phyloP scores from a whole-genome alignment of 2,113 vertebrate genomes.

The Silurus meridionalis region DNA sequence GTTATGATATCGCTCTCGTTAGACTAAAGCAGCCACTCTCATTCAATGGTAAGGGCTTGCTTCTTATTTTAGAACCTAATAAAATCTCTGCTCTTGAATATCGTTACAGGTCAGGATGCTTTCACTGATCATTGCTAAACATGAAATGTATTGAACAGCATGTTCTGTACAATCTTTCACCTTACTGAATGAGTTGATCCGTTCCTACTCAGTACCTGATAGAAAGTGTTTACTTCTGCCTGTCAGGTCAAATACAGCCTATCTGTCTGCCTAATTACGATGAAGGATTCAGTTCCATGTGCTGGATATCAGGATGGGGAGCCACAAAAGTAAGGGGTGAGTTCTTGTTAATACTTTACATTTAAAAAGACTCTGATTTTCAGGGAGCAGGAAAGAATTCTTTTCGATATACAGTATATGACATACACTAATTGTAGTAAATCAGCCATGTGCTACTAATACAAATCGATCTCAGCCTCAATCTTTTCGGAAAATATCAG shows the following conservation, averaged over 20 bases:
- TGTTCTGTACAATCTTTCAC: background rate
- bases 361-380: background rate
- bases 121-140: background rate
- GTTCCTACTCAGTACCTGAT: background rate
- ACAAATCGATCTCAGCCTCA: background rate
- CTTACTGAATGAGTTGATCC: background rate
- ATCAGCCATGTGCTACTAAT: background rate
- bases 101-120: background rate
- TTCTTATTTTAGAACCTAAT: background rate
- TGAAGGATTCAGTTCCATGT: constrained; percentile 53
- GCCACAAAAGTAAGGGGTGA: constrained; percentile 53
- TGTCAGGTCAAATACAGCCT: constrained; percentile 52
- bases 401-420: background rate
- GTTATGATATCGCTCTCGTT: constrained; percentile 56
- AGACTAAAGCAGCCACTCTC: constrained; percentile 50
- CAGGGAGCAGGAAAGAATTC: background rate
- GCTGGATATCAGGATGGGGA: constrained; percentile 63
- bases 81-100: background rate
- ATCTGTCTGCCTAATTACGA: constrained; percentile 58
- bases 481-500: background rate
- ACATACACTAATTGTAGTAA: background rate
- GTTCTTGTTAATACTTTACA: constrained; percentile 14
- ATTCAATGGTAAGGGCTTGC: constrained; percentile 50
- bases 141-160: background rate
- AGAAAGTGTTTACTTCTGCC: background rate